phyloP scores from a whole-genome alignment of 2,113 vertebrate species.

The Neomonachus schauinslandi region DNA sequence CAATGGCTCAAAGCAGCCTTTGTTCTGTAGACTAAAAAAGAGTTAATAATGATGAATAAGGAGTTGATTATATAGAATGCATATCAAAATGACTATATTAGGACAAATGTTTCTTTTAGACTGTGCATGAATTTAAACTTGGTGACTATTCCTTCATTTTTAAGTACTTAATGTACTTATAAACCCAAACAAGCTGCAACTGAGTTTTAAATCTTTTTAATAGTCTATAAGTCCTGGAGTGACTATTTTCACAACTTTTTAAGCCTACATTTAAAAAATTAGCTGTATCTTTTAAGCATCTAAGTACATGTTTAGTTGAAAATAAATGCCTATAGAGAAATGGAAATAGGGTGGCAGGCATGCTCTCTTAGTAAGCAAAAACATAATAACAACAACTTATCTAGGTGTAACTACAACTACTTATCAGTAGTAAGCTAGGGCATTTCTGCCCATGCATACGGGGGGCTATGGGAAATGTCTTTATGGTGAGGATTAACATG shows the following conservation, averaged over 20 bases:
- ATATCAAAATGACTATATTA: not conserved
- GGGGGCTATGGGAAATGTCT: not conserved
- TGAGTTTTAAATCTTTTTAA: not conserved
- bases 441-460: not conserved
- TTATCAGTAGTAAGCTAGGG: not conserved
- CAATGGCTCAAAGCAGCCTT: not conserved
- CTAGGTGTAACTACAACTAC: not conserved
- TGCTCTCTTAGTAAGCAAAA: not conserved
- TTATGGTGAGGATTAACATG: not conserved
- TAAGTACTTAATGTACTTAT: not conserved
- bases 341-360: not conserved
- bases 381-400: not conserved
- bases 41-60: not conserved
- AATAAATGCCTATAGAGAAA: not conserved
- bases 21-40: not conserved
- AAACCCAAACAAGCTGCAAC: not conserved
- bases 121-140: not conserved
- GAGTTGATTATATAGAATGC: not conserved
- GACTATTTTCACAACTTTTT: not conserved
- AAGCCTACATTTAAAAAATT: not conserved
- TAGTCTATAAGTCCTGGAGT: not conserved
- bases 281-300: not conserved
- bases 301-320: not conserved
- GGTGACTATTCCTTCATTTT: conserved; percentile 39
- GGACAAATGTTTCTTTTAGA: conserved; percentile 31